Base-by-base conservation (phyloP, 2,888 invertebrate genomes). In the Lithophane semibrunnea region DNA sequence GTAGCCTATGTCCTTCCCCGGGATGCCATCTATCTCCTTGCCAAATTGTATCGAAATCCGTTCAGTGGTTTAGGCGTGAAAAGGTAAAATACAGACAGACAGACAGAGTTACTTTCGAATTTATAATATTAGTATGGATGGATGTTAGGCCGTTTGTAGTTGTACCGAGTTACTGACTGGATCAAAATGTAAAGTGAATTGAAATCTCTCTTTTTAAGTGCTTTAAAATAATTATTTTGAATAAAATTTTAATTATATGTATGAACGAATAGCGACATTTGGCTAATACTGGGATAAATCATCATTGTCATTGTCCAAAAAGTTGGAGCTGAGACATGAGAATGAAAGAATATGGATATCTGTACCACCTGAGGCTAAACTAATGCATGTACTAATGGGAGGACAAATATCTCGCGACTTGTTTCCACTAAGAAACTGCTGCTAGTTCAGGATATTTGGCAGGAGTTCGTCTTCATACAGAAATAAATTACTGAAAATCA, bases 121-220 rank as follows among this genome's bases (percentile, higher is more conserved):
- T 29, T 29, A 29, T 29, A 29, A 29, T 29, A 29, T 29, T 29
- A 29, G 29, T 29, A 1, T 1, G 29, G 29, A 29, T 29, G 29
- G 29, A 29, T 68, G 52, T 66, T 61, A 21, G 37, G 9, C 29
- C 47, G 52, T 70, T 49, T 66, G 60, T 49, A 21, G 9, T 37
- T 37, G 18, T 21, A 49, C 12, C 5, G 29, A 71, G 24, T 18
- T 65, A 58, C 37, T 29, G 47, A n/a, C 49, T 47, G 49, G 21
- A 24, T 75, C 24, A 18, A 54, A 65, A 74, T 61, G 49, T 73
- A 16, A 66, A 60, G n/a, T 54, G 49, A 24, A 71, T 60, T 61
- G 21, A 61, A 52, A 67, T 60, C 42, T 67, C 37, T 73, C 54
- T 71, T 71, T 67, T 12, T 12, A 71, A 29, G n/a, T 68, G 58